phyloP scores from a whole-genome alignment of 2,113 vertebrate species.

The Cyanocitta stelleri region DNA sequence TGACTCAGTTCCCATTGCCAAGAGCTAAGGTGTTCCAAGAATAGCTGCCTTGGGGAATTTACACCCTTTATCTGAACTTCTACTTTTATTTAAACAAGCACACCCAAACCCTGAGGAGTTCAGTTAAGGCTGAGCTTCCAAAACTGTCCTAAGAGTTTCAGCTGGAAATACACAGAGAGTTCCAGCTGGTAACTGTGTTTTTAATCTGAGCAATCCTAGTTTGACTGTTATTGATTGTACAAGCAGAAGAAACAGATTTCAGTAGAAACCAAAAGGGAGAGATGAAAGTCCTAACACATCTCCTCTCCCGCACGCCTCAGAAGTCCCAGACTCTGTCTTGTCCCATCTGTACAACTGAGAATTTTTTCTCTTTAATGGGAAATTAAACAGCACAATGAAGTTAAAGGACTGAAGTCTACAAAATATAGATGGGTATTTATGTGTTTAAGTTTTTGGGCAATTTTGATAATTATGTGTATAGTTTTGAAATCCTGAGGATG shows the following conservation, averaged over 20 bases:
- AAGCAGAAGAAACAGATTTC: neutral
- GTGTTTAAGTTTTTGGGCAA: neutral
- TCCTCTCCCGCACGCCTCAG: accelerated
- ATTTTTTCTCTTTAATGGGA: neutral
- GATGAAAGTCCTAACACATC: neutral
- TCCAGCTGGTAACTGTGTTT: neutral
- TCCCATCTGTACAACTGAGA: neutral
- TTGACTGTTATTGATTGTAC: neutral
- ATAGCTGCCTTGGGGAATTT: neutral
- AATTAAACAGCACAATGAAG: neutral
- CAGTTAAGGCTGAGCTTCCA: neutral
- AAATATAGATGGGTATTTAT: neutral
- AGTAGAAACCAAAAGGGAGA: neutral
- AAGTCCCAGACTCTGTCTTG: neutral
- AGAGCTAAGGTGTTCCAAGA: neutral
- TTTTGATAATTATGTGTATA: neutral
- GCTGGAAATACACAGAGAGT: neutral
- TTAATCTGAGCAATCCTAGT: neutral
- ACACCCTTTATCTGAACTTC: neutral
- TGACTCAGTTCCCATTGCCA: neutral
- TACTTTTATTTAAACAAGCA: neutral
- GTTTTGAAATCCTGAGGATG: neutral
- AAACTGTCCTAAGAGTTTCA: neutral
- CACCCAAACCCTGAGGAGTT: neutral
- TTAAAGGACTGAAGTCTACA: neutral